phyloP scores from a whole-genome alignment of 2,113 vertebrate species.

The Lagenorhynchus albirostris region DNA sequence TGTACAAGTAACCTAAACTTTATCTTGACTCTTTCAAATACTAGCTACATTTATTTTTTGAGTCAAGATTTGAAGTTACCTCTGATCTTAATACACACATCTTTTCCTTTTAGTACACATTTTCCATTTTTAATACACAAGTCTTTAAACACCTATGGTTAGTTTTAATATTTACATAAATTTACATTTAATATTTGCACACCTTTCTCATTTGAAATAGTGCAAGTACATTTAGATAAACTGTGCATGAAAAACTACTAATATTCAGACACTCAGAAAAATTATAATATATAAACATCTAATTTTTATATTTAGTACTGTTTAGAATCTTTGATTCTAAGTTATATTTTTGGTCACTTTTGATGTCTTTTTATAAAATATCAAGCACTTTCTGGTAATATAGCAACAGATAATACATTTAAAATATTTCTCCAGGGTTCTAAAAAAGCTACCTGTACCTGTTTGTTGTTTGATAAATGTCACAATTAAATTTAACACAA shows the following conservation, averaged over 20 bases:
- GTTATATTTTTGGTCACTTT: conserved; percentile 21
- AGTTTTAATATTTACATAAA: conserved; percentile 14
- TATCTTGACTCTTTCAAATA: conserved; percentile 56
- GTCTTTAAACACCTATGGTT: background rate
- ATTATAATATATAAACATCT: conserved; percentile 27
- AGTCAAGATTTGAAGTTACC: conserved; percentile 31
- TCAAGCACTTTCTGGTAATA: conserved; percentile 4
- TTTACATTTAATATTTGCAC: conserved; percentile 47
- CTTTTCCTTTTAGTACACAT: conserved; percentile 19
- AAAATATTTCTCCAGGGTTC: background rate
- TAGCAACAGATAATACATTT: background rate
- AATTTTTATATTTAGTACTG: conserved; percentile 31
- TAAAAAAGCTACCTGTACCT: background rate
- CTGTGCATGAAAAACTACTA: conserved; percentile 39
- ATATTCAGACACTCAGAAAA: conserved; percentile 4
- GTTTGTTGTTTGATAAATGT: background rate
- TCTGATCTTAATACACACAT: background rate
- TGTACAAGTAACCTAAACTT: conserved; percentile 53
- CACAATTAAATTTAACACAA: conserved; percentile 1
- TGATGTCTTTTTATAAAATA: conserved; percentile 39
- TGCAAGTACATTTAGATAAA: conserved; percentile 49
- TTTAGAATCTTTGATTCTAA: conserved; percentile 7
- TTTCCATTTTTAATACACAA: conserved; percentile 23
- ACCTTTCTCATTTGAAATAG: conserved; percentile 23
- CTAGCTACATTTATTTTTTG: conserved; percentile 49